Evolutionary conservation across 2,888 invertebrate genomes (phyloP).

Genomic region (Glaucopsyche alexis): DNA sequence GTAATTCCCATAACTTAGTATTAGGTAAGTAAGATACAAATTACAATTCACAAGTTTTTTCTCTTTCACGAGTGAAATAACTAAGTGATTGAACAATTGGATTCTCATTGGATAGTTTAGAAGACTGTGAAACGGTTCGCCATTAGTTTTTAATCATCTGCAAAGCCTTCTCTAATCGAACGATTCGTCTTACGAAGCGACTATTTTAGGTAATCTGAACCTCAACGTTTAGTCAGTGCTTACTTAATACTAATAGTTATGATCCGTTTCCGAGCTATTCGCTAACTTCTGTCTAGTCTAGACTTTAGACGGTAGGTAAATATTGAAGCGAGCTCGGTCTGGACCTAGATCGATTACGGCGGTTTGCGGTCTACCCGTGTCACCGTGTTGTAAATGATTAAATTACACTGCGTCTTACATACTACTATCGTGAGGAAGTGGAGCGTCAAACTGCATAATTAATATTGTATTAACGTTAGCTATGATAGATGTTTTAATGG

Average conservation of each 20-base stretch:
- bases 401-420: conserved; percentile 17
- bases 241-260: not conserved
- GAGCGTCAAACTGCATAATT: not conserved
- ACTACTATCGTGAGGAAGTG: not conserved
- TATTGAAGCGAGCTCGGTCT: not conserved
- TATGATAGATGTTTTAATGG: not conserved
- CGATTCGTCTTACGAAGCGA: no score
- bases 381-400: not conserved
- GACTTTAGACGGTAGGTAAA: not conserved
- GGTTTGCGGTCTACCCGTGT: not conserved
- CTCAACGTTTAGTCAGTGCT: not conserved
- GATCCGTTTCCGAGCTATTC: not conserved
- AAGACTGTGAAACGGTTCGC: not conserved
- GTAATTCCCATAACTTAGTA: no score
- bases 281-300: not conserved
- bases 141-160: not conserved
- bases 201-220: not conserved
- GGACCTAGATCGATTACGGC: conserved; percentile 7
- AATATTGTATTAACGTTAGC: not conserved
- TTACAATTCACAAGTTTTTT: no score
- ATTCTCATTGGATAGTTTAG: not conserved
- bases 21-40: no score
- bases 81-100: no score
- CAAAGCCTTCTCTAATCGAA: no score
- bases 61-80: no score